Conservation (phyloP, 1,140 invertebrate species). For the Parapsyche elsis region DNA sequence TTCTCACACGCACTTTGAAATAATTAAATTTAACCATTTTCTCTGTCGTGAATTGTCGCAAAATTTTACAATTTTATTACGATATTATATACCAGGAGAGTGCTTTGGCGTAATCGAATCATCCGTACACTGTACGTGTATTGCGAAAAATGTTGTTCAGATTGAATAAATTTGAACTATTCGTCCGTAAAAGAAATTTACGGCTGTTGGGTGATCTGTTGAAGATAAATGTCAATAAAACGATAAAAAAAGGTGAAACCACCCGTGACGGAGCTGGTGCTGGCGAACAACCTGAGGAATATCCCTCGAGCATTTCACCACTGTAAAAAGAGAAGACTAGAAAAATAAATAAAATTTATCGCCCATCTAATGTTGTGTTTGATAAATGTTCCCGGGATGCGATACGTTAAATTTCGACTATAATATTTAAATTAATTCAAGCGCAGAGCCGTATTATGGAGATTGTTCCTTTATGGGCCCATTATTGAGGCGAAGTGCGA, state of each 20-base stretch:
- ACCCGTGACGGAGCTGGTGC: background rate
- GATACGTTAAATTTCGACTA: background rate
- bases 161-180: too few species aligned
- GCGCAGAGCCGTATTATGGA: slow-evolving; percentile 5
- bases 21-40: background rate
- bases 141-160: too few species aligned
- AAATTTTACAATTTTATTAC: too few species aligned
- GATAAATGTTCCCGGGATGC: too few species aligned
- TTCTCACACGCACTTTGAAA: background rate
- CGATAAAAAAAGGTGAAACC: background rate
- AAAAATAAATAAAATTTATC: too few species aligned
- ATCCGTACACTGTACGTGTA: too few species aligned
- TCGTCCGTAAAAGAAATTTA: background rate
- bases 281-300: background rate
- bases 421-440: slow-evolving; percentile 28
- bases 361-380: too few species aligned
- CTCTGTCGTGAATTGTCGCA: background rate
- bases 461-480: background rate
- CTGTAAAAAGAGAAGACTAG: too few species aligned
- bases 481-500: slow-evolving; percentile 7
- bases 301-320: background rate
- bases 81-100: too few species aligned
- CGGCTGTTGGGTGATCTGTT: background rate
- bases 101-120: too few species aligned
- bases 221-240: background rate